Evolutionary conservation across 2,797 vertebrate genomes (phyloP).

Genomic region (Lemur catta): DNA sequence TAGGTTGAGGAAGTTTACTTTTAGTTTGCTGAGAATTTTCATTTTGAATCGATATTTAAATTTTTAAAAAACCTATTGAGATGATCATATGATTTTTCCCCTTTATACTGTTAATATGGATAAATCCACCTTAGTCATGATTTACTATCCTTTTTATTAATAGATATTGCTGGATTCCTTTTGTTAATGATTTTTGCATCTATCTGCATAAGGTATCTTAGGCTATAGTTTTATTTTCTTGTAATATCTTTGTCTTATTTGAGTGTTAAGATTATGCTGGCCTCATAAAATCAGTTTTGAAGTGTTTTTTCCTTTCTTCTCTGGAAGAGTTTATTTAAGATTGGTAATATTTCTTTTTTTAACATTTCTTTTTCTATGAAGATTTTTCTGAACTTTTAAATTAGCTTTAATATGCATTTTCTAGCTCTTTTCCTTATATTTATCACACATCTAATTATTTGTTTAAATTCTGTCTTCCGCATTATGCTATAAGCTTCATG

Average conservation of each 20-base stretch:
- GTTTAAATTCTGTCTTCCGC: neutral
- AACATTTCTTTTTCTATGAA: neutral
- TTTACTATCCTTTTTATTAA: neutral
- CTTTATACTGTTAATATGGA: neutral
- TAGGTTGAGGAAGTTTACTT: neutral
- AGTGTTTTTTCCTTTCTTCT: neutral
- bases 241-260: neutral
- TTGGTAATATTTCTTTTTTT: neutral
- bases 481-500: neutral
- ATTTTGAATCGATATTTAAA: neutral
- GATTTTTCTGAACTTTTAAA: constrained; percentile 16
- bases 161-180: neutral
- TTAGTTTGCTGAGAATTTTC: neutral
- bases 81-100: neutral
- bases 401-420: neutral
- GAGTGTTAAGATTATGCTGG: neutral
- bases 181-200: neutral
- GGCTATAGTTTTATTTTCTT: neutral
- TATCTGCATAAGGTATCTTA: neutral
- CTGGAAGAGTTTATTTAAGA: neutral
- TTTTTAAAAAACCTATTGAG: neutral
- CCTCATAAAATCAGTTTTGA: neutral
- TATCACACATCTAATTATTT: neutral
- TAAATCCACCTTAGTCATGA: neutral
- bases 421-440: neutral